These are phyloP conservation scores for Odontomyia ornata DNA, from an alignment of 2,888 invertebrate species.

Conservation along the genomic window DNA sequence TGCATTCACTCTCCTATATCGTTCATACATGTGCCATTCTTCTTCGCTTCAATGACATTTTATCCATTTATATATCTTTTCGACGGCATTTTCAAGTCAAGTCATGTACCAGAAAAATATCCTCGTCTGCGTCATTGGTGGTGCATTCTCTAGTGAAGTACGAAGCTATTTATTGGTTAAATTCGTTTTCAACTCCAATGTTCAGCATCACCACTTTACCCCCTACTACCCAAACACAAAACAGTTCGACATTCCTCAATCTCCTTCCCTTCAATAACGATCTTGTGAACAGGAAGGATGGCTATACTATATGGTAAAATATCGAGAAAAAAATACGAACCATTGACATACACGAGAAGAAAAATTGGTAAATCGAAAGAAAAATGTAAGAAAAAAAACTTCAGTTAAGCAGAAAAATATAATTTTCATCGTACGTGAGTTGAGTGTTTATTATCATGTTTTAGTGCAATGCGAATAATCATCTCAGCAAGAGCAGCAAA, in stretches of 20 bases:
- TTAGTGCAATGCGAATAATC: constrained; percentile 22
- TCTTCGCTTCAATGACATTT: no score
- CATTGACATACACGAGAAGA: constrained; percentile 3
- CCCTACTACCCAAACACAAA: background rate
- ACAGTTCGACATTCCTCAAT: background rate
- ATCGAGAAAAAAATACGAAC: constrained; percentile 15
- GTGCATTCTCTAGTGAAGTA: constrained; percentile 36
- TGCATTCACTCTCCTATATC: no score
- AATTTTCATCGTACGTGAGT: constrained; percentile 49
- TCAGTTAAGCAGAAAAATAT: constrained; percentile 46
- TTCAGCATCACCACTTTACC: background rate
- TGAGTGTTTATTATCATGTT: constrained; percentile 50
- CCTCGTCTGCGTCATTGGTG: constrained; percentile 39
- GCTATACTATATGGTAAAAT: background rate
- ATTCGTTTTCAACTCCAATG: constrained; percentile 43
- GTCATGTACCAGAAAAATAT: constrained; percentile 46
- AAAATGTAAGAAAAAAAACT: constrained; percentile 44
- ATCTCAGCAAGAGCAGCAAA: background rate
- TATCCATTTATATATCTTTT: background rate
- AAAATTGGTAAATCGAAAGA: constrained; percentile 44
- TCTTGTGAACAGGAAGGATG: background rate
- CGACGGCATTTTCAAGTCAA: constrained; percentile 41
- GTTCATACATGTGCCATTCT: no score
- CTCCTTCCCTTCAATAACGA: background rate
- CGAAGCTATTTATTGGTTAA: constrained; percentile 48